Conservation (phyloP, 2,113 vertebrate species). For the Tapirus terrestris region DNA sequence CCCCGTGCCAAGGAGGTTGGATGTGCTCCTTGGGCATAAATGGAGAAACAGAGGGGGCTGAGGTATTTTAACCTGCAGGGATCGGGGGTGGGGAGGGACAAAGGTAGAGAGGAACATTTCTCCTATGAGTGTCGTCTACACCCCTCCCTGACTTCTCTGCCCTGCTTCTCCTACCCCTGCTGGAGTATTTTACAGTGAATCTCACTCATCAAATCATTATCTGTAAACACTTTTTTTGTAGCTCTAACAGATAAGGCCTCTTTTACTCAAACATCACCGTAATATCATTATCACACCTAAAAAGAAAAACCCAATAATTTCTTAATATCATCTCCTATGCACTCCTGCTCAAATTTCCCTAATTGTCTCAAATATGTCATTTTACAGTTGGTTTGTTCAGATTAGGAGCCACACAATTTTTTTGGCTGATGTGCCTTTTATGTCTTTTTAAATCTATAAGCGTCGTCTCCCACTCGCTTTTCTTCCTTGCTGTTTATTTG, state of each 20-base stretch:
- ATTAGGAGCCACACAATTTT: background rate
- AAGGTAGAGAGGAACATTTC: background rate
- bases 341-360: background rate
- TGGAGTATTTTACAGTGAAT: background rate
- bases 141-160: fast-evolving
- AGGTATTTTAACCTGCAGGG: background rate
- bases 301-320: background rate
- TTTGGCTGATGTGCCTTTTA: background rate
- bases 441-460: background rate
- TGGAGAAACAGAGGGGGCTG: background rate
- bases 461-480: fast-evolving
- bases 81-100: background rate
- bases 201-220: background rate
- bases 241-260: background rate
- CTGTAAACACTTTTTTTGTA: background rate
- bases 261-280: background rate
- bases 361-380: background rate
- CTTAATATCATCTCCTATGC: background rate
- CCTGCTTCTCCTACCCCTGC: background rate
- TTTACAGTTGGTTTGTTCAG: background rate
- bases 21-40: background rate
- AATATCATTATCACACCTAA: no score
- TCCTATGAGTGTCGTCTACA: background rate
- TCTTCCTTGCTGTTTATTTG: background rate
- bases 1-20: background rate